Conservation (phyloP, 2,888 invertebrate genomes). For the Drosophila putrida region DNA sequence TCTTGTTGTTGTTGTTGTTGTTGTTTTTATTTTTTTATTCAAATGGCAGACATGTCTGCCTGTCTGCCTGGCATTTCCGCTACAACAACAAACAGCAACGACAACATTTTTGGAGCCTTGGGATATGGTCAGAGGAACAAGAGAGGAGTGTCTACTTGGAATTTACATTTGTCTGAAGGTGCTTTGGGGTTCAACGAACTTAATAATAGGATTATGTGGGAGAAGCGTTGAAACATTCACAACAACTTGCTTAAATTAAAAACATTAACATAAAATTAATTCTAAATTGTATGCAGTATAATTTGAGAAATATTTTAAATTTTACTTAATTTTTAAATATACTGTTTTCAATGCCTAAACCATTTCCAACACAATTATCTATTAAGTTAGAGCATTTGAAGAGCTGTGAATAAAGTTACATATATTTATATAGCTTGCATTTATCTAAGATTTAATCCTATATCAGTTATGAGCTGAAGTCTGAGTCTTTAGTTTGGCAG, state of each 20-base stretch:
- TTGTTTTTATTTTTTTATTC: constrained; percentile 39
- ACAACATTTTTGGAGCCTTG: constrained; percentile 51
- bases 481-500: constrained; percentile 1
- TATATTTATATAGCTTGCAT: too few relatives aligned
- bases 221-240: constrained; percentile 6
- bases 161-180: constrained; percentile 8
- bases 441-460: not conserved
- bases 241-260: constrained; percentile 8
- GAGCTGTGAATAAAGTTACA: too few relatives aligned
- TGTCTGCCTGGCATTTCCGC: constrained; percentile 69
- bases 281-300: too few relatives aligned
- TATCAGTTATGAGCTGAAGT: not conserved
- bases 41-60: constrained; percentile 78
- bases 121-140: constrained; percentile 27
- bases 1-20: constrained; percentile 31
- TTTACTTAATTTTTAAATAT: not conserved
- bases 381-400: too few relatives aligned
- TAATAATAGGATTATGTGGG: constrained; percentile 3
- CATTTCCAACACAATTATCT: not conserved
- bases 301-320: not conserved
- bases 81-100: constrained; percentile 21
- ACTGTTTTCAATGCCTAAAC: not conserved
- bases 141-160: not conserved
- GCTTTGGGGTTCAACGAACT: constrained; percentile 22
- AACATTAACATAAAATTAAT: not conserved